Percentiles rank a stretch among this genome's conserved stretches.
These are phyloP conservation scores for Novumbra hubbsi DNA, from an alignment of 2,797 vertebrate species.

Conservation along the genomic window DNA sequence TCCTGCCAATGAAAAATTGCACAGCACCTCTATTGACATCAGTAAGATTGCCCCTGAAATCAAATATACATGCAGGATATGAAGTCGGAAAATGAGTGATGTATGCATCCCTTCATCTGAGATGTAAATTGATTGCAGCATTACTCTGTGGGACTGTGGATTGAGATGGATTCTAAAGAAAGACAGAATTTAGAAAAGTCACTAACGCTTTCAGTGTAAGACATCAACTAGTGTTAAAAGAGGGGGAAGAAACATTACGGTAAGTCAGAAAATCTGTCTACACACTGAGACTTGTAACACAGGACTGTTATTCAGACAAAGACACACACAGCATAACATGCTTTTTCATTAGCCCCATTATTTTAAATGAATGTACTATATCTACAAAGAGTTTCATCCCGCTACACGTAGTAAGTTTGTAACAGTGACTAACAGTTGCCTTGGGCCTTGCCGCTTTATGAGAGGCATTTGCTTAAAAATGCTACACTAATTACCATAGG, in stretches of 20 bases:
- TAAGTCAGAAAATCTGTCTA: too few species aligned
- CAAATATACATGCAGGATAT: conserved; percentile 24
- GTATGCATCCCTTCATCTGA: conserved; percentile 18
- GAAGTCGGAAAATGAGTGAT: conserved; percentile 32
- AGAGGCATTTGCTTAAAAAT: conserved; percentile 3
- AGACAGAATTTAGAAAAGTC: conserved; percentile 14
- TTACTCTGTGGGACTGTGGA: conserved; percentile 20
- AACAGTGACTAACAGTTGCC: conserved; percentile 21
- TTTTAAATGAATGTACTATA: neutral
- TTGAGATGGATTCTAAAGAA: conserved; percentile 33
- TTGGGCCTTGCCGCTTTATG: neutral
- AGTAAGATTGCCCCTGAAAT: conserved; percentile 30
- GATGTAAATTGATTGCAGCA: conserved; percentile 22
- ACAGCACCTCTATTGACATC: conserved; percentile 13
- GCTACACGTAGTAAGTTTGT: neutral
- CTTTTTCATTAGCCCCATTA: neutral
- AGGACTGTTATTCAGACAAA: too few species aligned
- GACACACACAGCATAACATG: too few species aligned
- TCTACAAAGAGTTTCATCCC: neutral
- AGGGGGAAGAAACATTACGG: neutral
- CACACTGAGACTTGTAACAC: too few species aligned
- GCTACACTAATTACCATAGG: conserved; percentile 11
- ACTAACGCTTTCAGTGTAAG: too few species aligned
- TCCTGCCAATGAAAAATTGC: too few species aligned
- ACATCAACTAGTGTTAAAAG: neutral